phyloP scores from a whole-genome alignment of 2,113 vertebrate species.

The Poicephalus meyeri region DNA sequence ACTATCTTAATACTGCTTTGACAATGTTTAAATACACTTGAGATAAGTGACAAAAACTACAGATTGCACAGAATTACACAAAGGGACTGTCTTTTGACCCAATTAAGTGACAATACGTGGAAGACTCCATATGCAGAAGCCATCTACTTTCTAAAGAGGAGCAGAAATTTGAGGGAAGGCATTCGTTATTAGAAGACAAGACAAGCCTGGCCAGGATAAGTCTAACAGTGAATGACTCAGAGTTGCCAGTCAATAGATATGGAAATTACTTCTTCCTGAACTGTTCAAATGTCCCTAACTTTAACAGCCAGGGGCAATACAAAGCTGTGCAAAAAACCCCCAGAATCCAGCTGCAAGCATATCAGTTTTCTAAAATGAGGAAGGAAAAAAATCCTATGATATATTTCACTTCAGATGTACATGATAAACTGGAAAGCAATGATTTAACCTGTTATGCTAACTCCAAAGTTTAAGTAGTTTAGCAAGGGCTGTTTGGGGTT shows the following conservation, averaged over 20 bases:
- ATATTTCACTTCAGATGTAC: background rate
- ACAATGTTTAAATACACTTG: constrained; percentile 28
- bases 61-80: background rate
- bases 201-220: background rate
- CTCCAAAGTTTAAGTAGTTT: background rate
- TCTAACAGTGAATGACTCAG: background rate
- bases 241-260: background rate
- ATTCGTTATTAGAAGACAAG: background rate
- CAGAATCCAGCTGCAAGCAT: background rate
- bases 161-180: background rate
- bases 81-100: constrained; percentile 3
- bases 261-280: constrained; percentile 1
- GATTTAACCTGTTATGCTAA: background rate
- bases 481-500: background rate
- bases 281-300: background rate
- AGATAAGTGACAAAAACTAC: constrained; percentile 1
- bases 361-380: background rate
- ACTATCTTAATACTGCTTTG: constrained; percentile 29
- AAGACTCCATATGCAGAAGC: background rate
- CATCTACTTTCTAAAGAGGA: background rate
- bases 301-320: background rate
- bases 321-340: background rate
- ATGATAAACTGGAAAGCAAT: background rate
- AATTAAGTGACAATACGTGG: background rate
- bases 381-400: background rate